Conservation (phyloP, 2,113 vertebrate species). For the Brachyhypopomus gauderio region DNA sequence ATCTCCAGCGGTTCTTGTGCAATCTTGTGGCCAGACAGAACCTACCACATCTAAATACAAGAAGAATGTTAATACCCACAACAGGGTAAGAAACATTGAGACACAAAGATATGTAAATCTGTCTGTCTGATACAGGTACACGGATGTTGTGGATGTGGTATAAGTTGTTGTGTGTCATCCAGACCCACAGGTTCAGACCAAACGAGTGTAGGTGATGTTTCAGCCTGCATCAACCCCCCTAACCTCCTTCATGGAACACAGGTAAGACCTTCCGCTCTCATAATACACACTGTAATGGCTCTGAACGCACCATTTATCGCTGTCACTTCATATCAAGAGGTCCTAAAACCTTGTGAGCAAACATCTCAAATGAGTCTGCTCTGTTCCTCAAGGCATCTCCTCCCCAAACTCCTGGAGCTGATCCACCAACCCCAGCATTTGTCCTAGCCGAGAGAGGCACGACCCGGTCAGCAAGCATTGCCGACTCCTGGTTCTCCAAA, state of each 20-base stretch:
- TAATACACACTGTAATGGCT: not conserved
- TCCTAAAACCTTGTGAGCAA: not conserved
- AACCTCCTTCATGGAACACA: slow-evolving; percentile 90
- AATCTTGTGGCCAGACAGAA: slow-evolving; percentile 78
- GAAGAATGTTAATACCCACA: slow-evolving; percentile 83
- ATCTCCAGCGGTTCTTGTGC: slow-evolving; percentile 87
- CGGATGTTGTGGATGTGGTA: slow-evolving; percentile 87
- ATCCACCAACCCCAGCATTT: slow-evolving; percentile 87
- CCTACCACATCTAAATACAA: slow-evolving; percentile 55
- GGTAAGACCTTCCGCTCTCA: slow-evolving; percentile 69
- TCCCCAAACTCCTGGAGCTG: slow-evolving; percentile 91
- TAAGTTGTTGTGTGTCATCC: slow-evolving; percentile 90
- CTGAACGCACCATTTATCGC: not conserved
- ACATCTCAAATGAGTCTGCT: slow-evolving; percentile 15
- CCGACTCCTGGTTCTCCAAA: no score
- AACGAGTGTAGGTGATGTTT: slow-evolving; percentile 83
- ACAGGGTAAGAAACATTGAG: slow-evolving; percentile 77
- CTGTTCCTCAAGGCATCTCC: slow-evolving; percentile 78
- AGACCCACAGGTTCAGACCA: slow-evolving; percentile 80
- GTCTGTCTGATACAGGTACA: slow-evolving; percentile 76
- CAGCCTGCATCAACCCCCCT: slow-evolving; percentile 86
- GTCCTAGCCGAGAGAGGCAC: slow-evolving; percentile 89
- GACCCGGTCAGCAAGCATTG: slow-evolving; percentile 77
- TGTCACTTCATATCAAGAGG: not conserved
- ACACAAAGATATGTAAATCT: not conserved